phyloP scores from a whole-genome alignment of 2,888 invertebrate species.

The Synergus japonicus region DNA sequence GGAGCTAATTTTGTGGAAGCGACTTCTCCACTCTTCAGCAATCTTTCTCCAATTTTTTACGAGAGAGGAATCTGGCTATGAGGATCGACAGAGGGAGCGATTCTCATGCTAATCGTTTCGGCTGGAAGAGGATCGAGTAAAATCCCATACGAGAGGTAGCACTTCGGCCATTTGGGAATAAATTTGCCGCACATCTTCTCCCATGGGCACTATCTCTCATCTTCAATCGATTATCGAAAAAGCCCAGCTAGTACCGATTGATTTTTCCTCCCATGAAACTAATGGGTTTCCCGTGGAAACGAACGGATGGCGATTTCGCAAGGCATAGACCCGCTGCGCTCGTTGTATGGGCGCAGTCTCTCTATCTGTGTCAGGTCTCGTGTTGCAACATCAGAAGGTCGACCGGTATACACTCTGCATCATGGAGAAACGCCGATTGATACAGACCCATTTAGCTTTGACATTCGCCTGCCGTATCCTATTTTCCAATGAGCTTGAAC shows the following conservation, averaged over 20 bases:
- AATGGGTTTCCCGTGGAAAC: conserved; percentile 64
- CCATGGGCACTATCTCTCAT: background rate
- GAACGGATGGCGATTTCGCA: conserved; percentile 64
- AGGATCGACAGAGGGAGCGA: conserved; percentile 26
- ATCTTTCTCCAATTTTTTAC: no score
- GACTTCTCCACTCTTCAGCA: no score
- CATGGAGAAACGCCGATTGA: conserved; percentile 67
- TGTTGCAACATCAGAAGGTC: conserved; percentile 77
- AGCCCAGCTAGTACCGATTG: conserved; percentile 52
- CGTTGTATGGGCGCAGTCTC: conserved; percentile 63
- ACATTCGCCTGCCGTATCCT: conserved; percentile 37
- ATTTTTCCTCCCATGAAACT: conserved; percentile 65
- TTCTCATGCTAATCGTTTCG: conserved; percentile 56
- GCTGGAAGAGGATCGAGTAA: conserved; percentile 49
- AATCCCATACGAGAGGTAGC: conserved; percentile 12
- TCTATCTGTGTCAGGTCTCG: conserved; percentile 76
- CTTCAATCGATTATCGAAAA: background rate
- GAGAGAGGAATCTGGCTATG: no score
- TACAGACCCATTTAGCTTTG: conserved; percentile 52
- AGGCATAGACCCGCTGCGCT: conserved; percentile 58
- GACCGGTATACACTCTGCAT: conserved; percentile 71
- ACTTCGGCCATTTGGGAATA: conserved; percentile 48
- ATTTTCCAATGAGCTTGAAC: conserved; percentile 1
- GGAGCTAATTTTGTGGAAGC: no score
- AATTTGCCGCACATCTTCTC: conserved; percentile 39